Percentiles rank a stretch among this genome's conserved stretches.
Conservation (phyloP, 2,797 vertebrate species). For the Microtus obscurus region DNA sequence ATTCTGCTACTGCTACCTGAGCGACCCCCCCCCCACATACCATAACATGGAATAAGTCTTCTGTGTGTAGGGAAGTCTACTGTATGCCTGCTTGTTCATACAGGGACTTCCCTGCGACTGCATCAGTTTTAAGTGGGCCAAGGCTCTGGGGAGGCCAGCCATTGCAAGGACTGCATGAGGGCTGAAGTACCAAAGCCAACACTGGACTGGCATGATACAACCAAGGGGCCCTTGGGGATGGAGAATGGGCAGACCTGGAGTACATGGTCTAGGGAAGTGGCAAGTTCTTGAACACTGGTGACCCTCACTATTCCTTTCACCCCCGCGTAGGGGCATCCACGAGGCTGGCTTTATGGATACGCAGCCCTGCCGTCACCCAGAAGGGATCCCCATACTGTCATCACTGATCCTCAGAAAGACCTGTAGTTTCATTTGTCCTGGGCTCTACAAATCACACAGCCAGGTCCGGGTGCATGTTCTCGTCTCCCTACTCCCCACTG, state of each 20-base stretch:
- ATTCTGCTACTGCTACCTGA: not conserved
- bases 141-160: slow-evolving; percentile 39
- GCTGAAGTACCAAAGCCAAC: not conserved
- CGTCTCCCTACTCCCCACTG: not conserved
- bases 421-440: not conserved
- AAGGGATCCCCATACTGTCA: not conserved
- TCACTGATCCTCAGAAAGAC: not conserved
- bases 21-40: not conserved
- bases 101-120: not conserved
- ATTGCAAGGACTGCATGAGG: not conserved
- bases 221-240: not conserved
- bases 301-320: not conserved
- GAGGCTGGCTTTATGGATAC: not conserved
- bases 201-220: not conserved
- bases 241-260: not conserved
- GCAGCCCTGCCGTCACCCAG: not conserved
- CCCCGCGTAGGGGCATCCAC: rapidly evolving
- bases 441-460: not conserved
- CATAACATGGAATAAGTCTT: not conserved
- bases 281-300: rapidly evolving
- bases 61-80: not conserved
- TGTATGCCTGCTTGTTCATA: not conserved
- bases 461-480: rapidly evolving
- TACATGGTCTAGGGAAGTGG: not conserved
- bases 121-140: slow-evolving; percentile 55